Evolutionary conservation across 1,140 invertebrate species (phyloP).

Genomic region (Papilio dardanus): DNA sequence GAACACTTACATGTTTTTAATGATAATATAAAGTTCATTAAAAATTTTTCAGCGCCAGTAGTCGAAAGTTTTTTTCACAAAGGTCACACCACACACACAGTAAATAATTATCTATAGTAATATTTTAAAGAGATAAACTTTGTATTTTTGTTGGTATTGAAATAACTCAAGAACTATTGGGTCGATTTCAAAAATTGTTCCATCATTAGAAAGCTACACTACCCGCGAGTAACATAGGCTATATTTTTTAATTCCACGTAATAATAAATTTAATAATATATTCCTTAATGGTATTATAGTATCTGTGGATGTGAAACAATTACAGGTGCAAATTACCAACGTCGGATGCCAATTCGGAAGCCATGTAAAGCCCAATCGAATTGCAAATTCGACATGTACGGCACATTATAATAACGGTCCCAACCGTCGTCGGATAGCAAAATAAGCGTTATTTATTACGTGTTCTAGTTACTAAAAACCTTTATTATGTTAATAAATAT

Average conservation of each 20-base stretch:
- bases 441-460: background rate
- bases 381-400: background rate
- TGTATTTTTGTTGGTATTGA: no score
- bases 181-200: no score
- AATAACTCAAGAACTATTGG: no score
- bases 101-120: no score
- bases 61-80: background rate
- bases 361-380: background rate
- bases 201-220: no score
- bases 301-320: conserved; percentile 5
- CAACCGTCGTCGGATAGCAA: background rate
- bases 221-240: no score
- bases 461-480: background rate
- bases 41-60: background rate
- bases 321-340: conserved; percentile 16
- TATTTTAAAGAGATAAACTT: no score
- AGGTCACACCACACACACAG: no score
- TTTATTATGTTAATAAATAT: background rate
- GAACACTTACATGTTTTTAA: background rate
- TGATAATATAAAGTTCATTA: background rate
- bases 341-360: background rate
- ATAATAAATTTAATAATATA: no score
- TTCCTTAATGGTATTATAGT: background rate
- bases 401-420: background rate
- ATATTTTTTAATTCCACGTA: no score